Evolutionary conservation across 64 coral and sea anemone genomes (phyloP).

Genomic region (Porites australiensis): DNA sequence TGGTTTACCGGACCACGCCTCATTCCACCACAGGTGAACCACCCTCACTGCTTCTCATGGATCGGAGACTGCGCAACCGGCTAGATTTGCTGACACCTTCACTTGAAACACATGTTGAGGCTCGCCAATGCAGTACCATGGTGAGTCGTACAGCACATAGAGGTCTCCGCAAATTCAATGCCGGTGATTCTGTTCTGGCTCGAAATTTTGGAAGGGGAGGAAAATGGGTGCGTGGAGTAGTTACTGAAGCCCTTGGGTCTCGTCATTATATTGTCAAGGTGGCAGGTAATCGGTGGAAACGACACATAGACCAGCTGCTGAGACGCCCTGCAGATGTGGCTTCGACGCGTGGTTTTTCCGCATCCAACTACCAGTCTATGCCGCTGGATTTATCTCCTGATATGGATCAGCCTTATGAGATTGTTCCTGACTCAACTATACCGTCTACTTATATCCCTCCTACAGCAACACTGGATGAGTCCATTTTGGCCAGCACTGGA

Average conservation of each 20-base stretch:
- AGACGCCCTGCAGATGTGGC: constrained; percentile 2
- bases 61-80: constrained; percentile 17
- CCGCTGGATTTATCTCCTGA: not conserved
- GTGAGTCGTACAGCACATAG: constrained; percentile 9
- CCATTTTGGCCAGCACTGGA: not conserved
- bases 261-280: constrained; percentile 59
- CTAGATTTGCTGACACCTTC: constrained; percentile 50
- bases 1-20: constrained; percentile 49
- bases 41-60: constrained; percentile 49
- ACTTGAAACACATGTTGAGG: constrained; percentile 36
- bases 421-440: not conserved
- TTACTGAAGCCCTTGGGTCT: constrained; percentile 60
- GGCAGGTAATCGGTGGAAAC: constrained; percentile 43
- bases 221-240: constrained; percentile 45
- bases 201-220: constrained; percentile 24
- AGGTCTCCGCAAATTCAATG: constrained; percentile 19
- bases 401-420: not conserved
- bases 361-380: not conserved
- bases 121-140: constrained; percentile 10
- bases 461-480: not conserved
- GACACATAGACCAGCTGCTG: constrained; percentile 53
- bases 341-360: not conserved
- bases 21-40: constrained; percentile 56
- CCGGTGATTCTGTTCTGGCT: constrained; percentile 9
- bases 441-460: not conserved